These are phyloP conservation scores for Cossypha dichroa DNA, from an alignment of 2,797 vertebrate species.

Conservation along the genomic window DNA sequence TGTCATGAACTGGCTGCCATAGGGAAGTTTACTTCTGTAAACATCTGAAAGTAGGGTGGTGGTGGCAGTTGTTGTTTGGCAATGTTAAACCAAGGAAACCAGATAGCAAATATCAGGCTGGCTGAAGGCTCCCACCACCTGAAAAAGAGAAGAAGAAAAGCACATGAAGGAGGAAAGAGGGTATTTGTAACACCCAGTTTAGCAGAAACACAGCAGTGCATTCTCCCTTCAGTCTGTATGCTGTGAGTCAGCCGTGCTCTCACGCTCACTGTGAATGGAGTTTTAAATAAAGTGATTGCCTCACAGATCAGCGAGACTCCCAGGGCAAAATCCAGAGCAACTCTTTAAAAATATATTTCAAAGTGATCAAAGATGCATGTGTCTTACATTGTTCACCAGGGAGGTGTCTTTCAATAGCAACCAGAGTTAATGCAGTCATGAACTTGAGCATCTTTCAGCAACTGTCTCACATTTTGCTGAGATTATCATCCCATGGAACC, in stretches of 20 bases:
- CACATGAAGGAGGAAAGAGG: not conserved
- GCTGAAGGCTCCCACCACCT: not conserved
- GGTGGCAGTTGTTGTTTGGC: not conserved
- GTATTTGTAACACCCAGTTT: not conserved
- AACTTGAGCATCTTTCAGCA: conserved; percentile 25
- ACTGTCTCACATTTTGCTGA: not conserved
- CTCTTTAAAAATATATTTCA: conserved; percentile 9
- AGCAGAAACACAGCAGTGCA: not conserved
- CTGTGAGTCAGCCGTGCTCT: not conserved
- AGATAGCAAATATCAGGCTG: not conserved
- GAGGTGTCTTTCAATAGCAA: not conserved
- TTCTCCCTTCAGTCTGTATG: not conserved
- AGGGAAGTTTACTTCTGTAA: not conserved
- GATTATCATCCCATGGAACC: not conserved
- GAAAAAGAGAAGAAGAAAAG: not conserved
- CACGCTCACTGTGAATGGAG: not conserved
- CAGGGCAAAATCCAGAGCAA: conserved; percentile 1
- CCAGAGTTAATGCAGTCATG: not conserved
- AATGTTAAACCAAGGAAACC: not conserved
- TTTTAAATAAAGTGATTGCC: not conserved
- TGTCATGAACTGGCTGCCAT: not conserved
- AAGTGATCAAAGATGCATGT: not conserved
- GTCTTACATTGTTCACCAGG: not conserved
- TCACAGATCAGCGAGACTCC: not conserved
- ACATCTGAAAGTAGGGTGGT: not conserved